Evolutionary conservation across 2,113 vertebrate genomes (phyloP).

Genomic region (Platanista minor): DNA sequence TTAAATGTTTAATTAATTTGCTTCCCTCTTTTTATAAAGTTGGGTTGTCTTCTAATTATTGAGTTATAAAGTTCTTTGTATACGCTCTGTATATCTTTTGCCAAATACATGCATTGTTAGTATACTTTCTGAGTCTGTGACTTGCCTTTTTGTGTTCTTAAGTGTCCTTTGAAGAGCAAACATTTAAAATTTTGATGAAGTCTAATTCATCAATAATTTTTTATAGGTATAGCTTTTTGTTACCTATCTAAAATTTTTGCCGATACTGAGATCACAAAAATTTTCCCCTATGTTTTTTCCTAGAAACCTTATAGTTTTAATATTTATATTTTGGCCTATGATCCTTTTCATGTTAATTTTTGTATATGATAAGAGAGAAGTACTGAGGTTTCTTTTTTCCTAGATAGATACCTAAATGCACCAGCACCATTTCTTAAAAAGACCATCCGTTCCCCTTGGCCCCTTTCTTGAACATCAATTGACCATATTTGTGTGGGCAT

Average conservation of each 20-base stretch:
- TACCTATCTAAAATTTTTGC: background rate
- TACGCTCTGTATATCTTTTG: background rate
- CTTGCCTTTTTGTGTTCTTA: background rate
- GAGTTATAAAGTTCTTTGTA: background rate
- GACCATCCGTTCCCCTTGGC: background rate
- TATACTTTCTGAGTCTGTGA: background rate
- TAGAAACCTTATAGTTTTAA: background rate
- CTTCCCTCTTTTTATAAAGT: background rate
- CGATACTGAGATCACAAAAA: background rate
- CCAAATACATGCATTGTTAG: background rate
- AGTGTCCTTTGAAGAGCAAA: background rate
- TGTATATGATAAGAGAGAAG: background rate
- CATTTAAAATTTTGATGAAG: background rate
- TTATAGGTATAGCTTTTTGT: background rate
- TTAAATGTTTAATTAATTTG: background rate
- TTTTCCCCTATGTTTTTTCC: background rate
- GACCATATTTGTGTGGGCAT: background rate
- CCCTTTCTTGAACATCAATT: background rate
- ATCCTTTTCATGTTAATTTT: background rate
- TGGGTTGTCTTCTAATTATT: background rate
- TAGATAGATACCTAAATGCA: background rate
- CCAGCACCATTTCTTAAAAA: background rate
- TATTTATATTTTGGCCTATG: background rate
- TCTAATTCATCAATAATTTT: background rate
- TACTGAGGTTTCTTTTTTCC: background rate